These are phyloP conservation scores for Anoura caudifer DNA, from an alignment of 2,113 vertebrate genomes.

Conservation along the genomic window DNA sequence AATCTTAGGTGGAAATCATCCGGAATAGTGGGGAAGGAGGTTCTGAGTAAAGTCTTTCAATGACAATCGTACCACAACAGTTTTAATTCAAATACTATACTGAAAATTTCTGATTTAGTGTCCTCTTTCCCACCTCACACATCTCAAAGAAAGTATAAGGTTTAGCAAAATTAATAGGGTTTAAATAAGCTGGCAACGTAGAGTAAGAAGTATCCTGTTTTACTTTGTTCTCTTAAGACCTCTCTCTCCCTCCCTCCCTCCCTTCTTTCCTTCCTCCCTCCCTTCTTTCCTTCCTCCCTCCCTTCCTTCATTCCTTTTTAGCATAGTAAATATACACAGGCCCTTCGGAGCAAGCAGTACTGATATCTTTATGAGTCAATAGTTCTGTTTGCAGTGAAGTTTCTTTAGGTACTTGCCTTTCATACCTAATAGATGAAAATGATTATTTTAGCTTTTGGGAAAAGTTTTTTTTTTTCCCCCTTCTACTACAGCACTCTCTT, in stretches of 20 bases:
- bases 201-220: neutral
- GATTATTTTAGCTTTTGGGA: neutral
- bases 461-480: neutral
- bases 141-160: neutral
- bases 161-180: neutral
- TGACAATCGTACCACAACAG: neutral
- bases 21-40: neutral
- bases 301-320: neutral
- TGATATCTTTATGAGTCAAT: neutral
- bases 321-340: neutral
- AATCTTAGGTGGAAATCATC: neutral
- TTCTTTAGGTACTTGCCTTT: constrained; percentile 27
- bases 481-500: constrained; percentile 12
- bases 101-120: neutral
- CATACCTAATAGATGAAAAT: neutral
- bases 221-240: neutral
- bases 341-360: neutral
- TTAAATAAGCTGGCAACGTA: neutral
- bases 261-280: rapidly evolving
- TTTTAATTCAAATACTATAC: neutral
- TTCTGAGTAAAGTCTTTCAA: neutral
- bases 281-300: rapidly evolving
- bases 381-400: neutral
- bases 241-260: rapidly evolving
- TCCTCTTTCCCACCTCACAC: neutral